Evolutionary conservation across 2,113 vertebrate genomes (phyloP).

Genomic region (Vulpes lagopus): DNA sequence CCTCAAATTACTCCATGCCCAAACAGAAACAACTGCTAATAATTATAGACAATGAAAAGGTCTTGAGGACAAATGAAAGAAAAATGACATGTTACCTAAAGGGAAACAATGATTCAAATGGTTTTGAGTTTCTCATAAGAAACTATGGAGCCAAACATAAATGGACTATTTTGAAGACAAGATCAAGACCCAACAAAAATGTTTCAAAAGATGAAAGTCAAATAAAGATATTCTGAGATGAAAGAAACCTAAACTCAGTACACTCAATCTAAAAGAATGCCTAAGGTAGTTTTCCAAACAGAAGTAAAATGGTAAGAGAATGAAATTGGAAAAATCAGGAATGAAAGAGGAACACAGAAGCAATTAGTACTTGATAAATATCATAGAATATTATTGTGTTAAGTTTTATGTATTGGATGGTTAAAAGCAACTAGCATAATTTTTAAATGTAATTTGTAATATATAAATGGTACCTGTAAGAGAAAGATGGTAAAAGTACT

Average conservation of each 20-base stretch:
- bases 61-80: neutral
- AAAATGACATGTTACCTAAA: neutral
- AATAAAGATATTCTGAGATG: neutral
- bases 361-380: neutral
- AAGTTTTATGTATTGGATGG: neutral
- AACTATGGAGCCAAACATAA: neutral
- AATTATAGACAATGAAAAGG: neutral
- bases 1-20: neutral
- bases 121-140: conserved; percentile 16
- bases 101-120: neutral
- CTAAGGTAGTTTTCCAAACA: neutral
- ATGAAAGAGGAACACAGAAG: neutral
- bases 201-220: neutral
- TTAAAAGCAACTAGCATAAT: neutral
- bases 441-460: neutral
- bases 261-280: neutral
- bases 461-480: neutral
- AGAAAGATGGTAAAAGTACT: neutral
- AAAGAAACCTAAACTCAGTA: neutral
- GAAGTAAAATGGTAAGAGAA: neutral
- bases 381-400: neutral
- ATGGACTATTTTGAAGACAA: neutral
- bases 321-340: neutral
- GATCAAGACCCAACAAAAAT: neutral
- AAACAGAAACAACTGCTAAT: neutral